A percentile compares a stretch with the other conserved stretches of the same genome.
Conservation (phyloP, 2,888 invertebrate genomes). For the Leucozona laternaria region DNA sequence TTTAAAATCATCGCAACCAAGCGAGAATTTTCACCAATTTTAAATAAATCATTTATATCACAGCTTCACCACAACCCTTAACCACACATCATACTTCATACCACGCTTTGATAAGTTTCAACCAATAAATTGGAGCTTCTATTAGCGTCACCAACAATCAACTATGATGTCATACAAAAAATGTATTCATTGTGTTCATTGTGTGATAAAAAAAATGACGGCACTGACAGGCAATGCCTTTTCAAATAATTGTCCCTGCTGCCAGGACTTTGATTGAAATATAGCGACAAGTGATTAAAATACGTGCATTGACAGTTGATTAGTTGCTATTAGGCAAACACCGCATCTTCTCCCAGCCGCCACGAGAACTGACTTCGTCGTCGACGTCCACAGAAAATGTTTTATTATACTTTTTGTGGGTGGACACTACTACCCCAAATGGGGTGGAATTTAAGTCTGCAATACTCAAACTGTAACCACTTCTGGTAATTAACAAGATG, state of each 20-base stretch:
- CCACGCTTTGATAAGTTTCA: constrained; percentile 44
- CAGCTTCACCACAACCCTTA: constrained; percentile 15
- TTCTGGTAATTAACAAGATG: constrained; percentile 79
- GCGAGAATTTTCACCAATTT: background rate
- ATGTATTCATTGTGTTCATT: background rate
- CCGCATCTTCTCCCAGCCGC: constrained; percentile 60
- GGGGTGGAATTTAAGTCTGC: constrained; percentile 44
- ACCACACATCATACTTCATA: constrained; percentile 39
- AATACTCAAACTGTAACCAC: constrained; percentile 75
- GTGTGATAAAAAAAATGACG: constrained; percentile 24
- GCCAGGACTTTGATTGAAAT: constrained; percentile 76
- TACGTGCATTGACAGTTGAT: constrained; percentile 78
- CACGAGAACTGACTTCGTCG: constrained; percentile 37
- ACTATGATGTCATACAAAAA: constrained; percentile 33
- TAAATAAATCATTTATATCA: background rate
- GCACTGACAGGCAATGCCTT: constrained; percentile 12
- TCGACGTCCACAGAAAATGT: constrained; percentile 56
- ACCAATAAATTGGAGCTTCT: constrained; percentile 57
- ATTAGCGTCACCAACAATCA: constrained; percentile 54
- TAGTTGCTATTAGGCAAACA: constrained; percentile 77
- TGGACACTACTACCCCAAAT: constrained; percentile 20
- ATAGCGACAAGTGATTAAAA: constrained; percentile 78
- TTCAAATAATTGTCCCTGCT: constrained; percentile 48
- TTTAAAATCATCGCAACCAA: background rate
- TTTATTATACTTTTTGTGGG: constrained; percentile 33